Evolutionary conservation across 2,888 invertebrate species (phyloP).

Genomic region (Helleia helle): DNA sequence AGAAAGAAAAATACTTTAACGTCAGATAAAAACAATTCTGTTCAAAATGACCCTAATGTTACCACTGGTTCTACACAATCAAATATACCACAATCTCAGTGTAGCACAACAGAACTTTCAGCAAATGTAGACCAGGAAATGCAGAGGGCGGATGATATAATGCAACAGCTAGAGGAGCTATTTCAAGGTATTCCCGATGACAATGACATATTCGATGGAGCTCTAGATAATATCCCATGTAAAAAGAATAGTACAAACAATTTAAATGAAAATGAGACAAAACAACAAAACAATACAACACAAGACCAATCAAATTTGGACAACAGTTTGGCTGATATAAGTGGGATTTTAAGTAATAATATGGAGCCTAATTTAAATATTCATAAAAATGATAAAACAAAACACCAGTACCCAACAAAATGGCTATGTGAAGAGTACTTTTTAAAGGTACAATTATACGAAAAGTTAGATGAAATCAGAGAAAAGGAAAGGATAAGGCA

Average conservation of each 20-base stretch:
- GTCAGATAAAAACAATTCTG: conserved; percentile 13
- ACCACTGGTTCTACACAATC: not conserved
- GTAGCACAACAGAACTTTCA: conserved; percentile 21
- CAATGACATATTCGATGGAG: conserved; percentile 57
- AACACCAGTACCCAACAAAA: conserved; percentile 36
- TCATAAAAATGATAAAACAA: conserved; percentile 24
- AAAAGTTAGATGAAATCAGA: conserved; percentile 52
- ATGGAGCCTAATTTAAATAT: conserved; percentile 21
- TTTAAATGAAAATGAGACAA: conserved; percentile 18
- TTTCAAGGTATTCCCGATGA: conserved; percentile 52
- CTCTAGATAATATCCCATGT: conserved; percentile 33
- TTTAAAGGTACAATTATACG: conserved; percentile 47
- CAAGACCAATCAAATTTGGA: conserved; percentile 41
- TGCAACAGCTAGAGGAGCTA: conserved; percentile 57
- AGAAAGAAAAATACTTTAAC: conserved; percentile 29
- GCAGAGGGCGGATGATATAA: conserved; percentile 46
- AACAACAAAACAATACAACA: conserved; percentile 28
- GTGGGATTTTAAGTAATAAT: conserved; percentile 35
- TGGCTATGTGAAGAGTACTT: conserved; percentile 67
- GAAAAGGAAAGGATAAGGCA: conserved; percentile 50
- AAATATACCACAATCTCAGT: conserved; percentile 1
- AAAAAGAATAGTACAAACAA: not conserved
- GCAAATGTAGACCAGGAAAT: conserved; percentile 31
- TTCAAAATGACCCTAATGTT: not conserved
- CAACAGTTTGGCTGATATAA: conserved; percentile 44